Conservation (phyloP, 2,888 invertebrate species). For the Callinectes sapidus region DNA sequence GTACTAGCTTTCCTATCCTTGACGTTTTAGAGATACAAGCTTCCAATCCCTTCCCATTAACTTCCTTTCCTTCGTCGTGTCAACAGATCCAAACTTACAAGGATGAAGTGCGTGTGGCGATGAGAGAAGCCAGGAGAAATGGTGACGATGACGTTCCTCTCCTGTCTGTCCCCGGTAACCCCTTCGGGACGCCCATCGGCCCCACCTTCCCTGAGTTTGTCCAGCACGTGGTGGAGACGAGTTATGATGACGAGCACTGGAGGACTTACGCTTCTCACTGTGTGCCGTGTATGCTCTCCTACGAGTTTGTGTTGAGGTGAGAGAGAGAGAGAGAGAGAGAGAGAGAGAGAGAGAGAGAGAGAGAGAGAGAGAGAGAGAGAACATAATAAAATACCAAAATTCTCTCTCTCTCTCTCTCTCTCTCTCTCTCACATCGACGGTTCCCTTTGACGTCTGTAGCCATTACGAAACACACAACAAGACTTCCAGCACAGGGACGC, state of each 20-base stretch:
- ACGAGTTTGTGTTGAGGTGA: neutral
- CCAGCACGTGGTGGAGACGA: conserved; percentile 38
- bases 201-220: conserved; percentile 70
- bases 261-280: conserved; percentile 60
- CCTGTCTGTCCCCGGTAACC: conserved; percentile 47
- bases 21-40: too few species aligned
- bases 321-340: too few species aligned
- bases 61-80: neutral
- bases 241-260: conserved; percentile 71
- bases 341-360: too few species aligned
- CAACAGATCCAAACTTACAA: neutral
- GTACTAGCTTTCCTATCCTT: too few species aligned
- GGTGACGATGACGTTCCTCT: neutral
- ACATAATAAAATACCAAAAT: too few species aligned
- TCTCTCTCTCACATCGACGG: too few species aligned
- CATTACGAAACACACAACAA: too few species aligned
- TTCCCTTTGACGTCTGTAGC: too few species aligned
- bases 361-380: too few species aligned
- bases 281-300: conserved; percentile 42
- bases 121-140: neutral
- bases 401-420: too few species aligned
- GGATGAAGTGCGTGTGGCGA: neutral
- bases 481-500: too few species aligned
- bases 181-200: conserved; percentile 68
- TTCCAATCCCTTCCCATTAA: neutral